Evolutionary conservation across 2,888 invertebrate genomes (phyloP), one percentile per base, ranked within the genome.

Genomic region (Drosophila niveifrons): DNA sequence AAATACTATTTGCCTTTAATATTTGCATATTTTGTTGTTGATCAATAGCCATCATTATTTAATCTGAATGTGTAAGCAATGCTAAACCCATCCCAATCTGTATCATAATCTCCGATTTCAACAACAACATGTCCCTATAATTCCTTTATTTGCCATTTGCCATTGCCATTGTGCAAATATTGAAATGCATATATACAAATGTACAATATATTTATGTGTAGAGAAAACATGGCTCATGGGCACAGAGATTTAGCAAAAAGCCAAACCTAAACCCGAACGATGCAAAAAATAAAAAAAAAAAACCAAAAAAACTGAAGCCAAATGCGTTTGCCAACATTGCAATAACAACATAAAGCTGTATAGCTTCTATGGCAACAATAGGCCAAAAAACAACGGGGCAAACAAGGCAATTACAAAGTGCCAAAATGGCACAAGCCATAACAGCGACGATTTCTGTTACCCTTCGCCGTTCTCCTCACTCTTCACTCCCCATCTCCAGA

Each of bases 371-470:
- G 65, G 59, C 68, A 71, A 64, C 71, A 76, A 72, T 72, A 72
- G 88, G 77, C 71, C 65, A 76, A 80, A 72, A 75, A 73, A 82
- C 82, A 88, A 80, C 57, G 72, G 75, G 86, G 83, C 72, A 86
- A 83, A 88, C 83, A 84, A 84, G 83, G 83, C 83, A 84, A 84
- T 84, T 84, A 84, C 83, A 88, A 80, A 88, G 83, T 84, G 83
- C 83, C 83, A 88, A 84, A 84, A 84, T 84, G 86, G 88, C 86
- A 80, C 78, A 86, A 75, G 86, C 88, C 86, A 88, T 88, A 86
- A 88, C 81, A 80, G 72, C 76, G 66, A 61, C 80, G 69, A 75
- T 68, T 72, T 57, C 66, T 62, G 63, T 50, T 34, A 7, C 17
- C 9, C 11, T n/a, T 3, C 10, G 36, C 1, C 6, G 0, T 8